A percentile compares a stretch with the other conserved stretches of the same genome.
Conservation (phyloP, 92 coral and sea anemone species). For the Paragorgia papillata region DNA sequence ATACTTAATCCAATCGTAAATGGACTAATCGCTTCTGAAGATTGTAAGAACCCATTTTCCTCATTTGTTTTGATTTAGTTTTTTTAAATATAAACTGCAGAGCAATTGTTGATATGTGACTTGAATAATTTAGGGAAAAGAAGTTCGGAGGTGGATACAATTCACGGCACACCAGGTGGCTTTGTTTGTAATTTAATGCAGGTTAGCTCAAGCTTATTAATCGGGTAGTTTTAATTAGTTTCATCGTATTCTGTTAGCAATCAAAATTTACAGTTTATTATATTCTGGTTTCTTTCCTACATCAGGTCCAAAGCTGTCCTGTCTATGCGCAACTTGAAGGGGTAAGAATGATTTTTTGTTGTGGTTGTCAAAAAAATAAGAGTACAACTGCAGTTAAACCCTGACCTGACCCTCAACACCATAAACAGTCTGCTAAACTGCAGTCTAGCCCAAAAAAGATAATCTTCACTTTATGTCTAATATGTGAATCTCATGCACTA, state of each 20-base stretch:
- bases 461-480: too few species aligned
- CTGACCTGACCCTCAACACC: too few species aligned
- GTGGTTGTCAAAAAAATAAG: neutral
- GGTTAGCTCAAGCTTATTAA: neutral
- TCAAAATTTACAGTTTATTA: neutral
- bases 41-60: slow-evolving; percentile 20
- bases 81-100: neutral
- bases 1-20: slow-evolving; percentile 20
- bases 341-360: slow-evolving; percentile 61
- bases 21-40: slow-evolving; percentile 28
- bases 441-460: too few species aligned
- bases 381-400: neutral
- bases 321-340: slow-evolving; percentile 97
- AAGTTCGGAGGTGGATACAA: slow-evolving; percentile 19
- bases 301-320: slow-evolving; percentile 90
- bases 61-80: neutral
- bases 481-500: neutral
- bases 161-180: slow-evolving; percentile 38
- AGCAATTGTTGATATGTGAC: too few species aligned
- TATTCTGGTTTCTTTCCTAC: neutral
- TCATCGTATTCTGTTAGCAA: neutral
- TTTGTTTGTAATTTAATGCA: slow-evolving; percentile 22
- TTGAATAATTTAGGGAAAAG: slow-evolving; percentile 26
- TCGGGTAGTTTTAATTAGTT: too few species aligned
- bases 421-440: too few species aligned